Percentiles rank a stretch among this genome's conserved stretches.
These are phyloP conservation scores for Rhogogaster chlorosoma DNA, from an alignment of 2,888 invertebrate species.

Conservation along the genomic window DNA sequence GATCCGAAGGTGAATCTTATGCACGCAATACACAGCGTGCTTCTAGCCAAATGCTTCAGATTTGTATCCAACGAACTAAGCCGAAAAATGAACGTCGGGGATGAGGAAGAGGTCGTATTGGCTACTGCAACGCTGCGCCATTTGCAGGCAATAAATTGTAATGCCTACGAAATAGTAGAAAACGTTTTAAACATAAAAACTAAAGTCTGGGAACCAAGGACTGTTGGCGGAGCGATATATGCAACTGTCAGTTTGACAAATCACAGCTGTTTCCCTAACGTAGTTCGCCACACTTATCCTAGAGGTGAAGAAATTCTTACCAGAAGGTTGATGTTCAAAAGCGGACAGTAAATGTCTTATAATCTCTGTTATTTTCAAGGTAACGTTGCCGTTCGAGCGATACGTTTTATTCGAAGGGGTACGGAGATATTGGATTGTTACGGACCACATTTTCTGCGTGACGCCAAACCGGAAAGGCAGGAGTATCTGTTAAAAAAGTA, in stretches of 20 bases:
- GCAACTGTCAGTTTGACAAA: conserved; percentile 78
- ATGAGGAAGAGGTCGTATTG: conserved; percentile 62
- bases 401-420: conserved; percentile 74
- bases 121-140: conserved; percentile 74
- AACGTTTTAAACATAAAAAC: conserved; percentile 66
- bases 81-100: conserved; percentile 56
- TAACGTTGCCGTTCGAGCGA: conserved; percentile 69
- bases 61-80: conserved; percentile 62
- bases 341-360: background rate
- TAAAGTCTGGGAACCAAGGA: conserved; percentile 70
- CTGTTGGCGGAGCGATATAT: conserved; percentile 78
- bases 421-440: conserved; percentile 78
- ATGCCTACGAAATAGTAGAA: conserved; percentile 79
- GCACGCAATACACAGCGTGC: conserved; percentile 74
- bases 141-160: conserved; percentile 77
- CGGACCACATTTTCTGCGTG: conserved; percentile 76
- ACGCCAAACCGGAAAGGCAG: conserved; percentile 68
- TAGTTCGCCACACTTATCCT: conserved; percentile 75
- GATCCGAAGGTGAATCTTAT: conserved; percentile 73
- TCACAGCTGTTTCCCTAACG: conserved; percentile 78
- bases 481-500: conserved; percentile 75
- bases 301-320: conserved; percentile 63
- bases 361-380: conserved; percentile 63
- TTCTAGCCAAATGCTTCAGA: conserved; percentile 75
- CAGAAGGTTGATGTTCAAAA: background rate